A percentile compares a stretch with the other conserved stretches of the same genome.
phyloP scores from a whole-genome alignment of 2,113 vertebrate genomes.

The Hemibagrus wyckioides region DNA sequence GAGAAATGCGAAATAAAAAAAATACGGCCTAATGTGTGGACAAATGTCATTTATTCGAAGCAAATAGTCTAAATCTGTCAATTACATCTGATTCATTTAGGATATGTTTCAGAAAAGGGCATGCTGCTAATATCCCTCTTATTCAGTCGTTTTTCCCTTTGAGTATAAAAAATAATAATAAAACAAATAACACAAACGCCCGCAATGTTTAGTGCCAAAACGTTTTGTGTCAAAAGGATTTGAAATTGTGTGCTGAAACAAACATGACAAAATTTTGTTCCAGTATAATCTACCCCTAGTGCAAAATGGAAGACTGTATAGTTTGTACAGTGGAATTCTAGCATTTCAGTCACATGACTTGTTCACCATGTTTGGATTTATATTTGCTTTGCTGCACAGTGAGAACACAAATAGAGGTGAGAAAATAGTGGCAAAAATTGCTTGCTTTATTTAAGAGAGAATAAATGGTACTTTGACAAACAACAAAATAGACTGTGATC shows the following conservation, averaged over 20 bases:
- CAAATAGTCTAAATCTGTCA: slow-evolving; percentile 36
- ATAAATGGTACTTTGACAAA: background rate
- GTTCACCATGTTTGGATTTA: background rate
- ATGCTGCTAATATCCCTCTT: slow-evolving; percentile 22
- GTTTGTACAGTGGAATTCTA: background rate
- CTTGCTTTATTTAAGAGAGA: background rate
- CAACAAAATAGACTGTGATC: background rate
- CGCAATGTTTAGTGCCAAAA: background rate
- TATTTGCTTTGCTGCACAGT: background rate
- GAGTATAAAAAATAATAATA: background rate
- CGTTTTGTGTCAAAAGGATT: background rate
- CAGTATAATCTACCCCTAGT: background rate
- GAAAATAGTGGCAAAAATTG: background rate
- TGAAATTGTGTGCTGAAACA: background rate
- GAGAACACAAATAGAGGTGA: background rate
- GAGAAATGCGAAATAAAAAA: slow-evolving; percentile 47
- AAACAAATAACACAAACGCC: background rate
- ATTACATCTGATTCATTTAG: slow-evolving; percentile 38
- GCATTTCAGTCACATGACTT: background rate
- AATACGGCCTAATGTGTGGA: slow-evolving; percentile 39
- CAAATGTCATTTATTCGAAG: slow-evolving; percentile 52
- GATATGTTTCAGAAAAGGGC: slow-evolving; percentile 29
- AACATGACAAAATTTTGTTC: background rate
- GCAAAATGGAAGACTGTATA: background rate
- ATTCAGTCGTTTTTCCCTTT: slow-evolving; percentile 17